These are phyloP conservation scores for Chrysolina oricalcia DNA, from an alignment of 2,888 invertebrate species.

Conservation along the genomic window DNA sequence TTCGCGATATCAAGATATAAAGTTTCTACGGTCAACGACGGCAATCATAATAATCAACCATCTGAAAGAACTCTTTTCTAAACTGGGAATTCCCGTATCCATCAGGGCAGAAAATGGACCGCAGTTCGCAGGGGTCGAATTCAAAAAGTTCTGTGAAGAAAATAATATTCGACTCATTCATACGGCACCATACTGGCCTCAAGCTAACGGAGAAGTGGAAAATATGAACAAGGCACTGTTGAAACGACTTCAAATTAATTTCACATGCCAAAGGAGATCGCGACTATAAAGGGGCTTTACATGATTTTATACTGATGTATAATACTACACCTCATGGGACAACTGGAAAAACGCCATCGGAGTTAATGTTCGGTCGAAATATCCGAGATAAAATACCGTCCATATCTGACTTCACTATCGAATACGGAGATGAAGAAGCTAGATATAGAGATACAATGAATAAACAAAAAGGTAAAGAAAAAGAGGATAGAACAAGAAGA, in stretches of 20 bases:
- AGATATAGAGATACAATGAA: constrained; percentile 50
- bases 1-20: constrained; percentile 11
- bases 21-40: constrained; percentile 10
- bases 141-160: constrained; percentile 43
- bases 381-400: constrained; percentile 58
- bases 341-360: constrained; percentile 58
- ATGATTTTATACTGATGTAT: constrained; percentile 51
- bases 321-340: constrained; percentile 59
- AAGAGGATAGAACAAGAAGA: constrained; percentile 50
- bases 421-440: constrained; percentile 50
- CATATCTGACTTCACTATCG: constrained; percentile 34
- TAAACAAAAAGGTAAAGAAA: constrained; percentile 56
- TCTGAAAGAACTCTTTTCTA: neutral
- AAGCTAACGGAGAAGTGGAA: constrained; percentile 62
- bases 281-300: constrained; percentile 46
- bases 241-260: constrained; percentile 53
- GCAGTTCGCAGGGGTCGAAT: constrained; percentile 49
- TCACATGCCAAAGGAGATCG: constrained; percentile 38
- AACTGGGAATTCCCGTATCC: constrained; percentile 2
- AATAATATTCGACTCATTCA: constrained; percentile 41
- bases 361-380: constrained; percentile 53
- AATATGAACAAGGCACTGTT: constrained; percentile 58
- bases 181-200: constrained; percentile 51
- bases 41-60: constrained; percentile 1
- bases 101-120: constrained; percentile 49